Evolutionary conservation across 2,888 invertebrate species (phyloP).

Genomic region (Plusia festucae): DNA sequence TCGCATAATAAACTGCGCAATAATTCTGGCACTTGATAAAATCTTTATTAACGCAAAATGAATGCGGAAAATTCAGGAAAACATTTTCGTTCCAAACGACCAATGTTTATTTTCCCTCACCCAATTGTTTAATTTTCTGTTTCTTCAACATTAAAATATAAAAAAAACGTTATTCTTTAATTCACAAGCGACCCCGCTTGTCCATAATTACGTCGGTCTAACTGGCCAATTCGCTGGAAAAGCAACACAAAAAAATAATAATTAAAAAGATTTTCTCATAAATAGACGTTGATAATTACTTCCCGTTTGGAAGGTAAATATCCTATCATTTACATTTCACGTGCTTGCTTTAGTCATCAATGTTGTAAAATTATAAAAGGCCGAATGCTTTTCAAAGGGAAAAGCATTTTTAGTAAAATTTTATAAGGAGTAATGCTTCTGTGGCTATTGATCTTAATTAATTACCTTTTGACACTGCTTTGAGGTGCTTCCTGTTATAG

Average conservation of each 20-base stretch:
- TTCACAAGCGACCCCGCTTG: constrained; percentile 57
- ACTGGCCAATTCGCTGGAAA: constrained; percentile 60
- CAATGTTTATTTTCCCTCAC: constrained; percentile 52
- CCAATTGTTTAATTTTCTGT: constrained; percentile 59
- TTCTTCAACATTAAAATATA: constrained; percentile 45
- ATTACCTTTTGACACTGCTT: constrained; percentile 3
- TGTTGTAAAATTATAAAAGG: too few relatives aligned
- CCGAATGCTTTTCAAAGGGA: not conserved
- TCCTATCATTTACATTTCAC: constrained; percentile 38
- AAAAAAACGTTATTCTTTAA: constrained; percentile 64
- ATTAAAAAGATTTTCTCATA: constrained; percentile 60
- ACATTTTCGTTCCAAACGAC: constrained; percentile 37
- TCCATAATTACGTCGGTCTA: constrained; percentile 63
- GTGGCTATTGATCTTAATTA: constrained; percentile 3
- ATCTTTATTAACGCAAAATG: constrained; percentile 45
- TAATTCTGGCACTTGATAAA: constrained; percentile 45
- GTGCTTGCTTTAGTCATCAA: constrained; percentile 32
- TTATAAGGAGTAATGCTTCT: not conserved
- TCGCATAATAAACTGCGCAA: constrained; percentile 21
- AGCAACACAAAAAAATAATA: constrained; percentile 60
- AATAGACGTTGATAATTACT: constrained; percentile 63
- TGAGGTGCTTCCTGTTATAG: not conserved
- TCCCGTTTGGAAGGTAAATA: constrained; percentile 47
- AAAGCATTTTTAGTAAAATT: not conserved
- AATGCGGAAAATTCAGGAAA: constrained; percentile 26